These are phyloP conservation scores for Oenanthe oenanthe DNA, from an alignment of 2,113 vertebrate species.

Conservation along the genomic window DNA sequence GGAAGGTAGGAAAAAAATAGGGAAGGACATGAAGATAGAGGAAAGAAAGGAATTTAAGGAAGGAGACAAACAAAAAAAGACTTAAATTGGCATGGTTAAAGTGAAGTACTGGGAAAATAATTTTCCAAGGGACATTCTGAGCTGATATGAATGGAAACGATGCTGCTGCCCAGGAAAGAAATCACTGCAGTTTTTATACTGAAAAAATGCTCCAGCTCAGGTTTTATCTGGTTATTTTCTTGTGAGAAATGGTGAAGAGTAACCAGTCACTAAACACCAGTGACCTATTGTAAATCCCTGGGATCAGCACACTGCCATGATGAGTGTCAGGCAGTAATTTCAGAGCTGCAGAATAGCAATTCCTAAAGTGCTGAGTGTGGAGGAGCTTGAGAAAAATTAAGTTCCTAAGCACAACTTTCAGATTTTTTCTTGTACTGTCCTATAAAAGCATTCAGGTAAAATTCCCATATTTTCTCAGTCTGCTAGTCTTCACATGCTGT, in stretches of 20 bases:
- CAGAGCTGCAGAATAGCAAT: background rate
- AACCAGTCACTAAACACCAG: background rate
- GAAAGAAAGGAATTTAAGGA: background rate
- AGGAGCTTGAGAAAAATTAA: background rate
- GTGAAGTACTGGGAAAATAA: background rate
- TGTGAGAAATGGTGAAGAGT: constrained; percentile 5
- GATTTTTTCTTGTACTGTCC: background rate
- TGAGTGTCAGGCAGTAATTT: constrained; percentile 20
- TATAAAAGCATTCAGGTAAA: background rate
- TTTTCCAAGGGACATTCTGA: constrained; percentile 1
- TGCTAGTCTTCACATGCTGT: background rate
- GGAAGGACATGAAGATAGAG: background rate
- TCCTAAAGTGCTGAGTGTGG: background rate
- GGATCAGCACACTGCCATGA: background rate
- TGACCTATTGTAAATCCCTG: constrained; percentile 35
- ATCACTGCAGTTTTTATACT: background rate
- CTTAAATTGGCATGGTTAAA: background rate
- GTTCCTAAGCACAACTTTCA: background rate
- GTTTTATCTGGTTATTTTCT: background rate
- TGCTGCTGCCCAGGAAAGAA: background rate
- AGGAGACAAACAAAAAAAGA: background rate
- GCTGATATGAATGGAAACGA: background rate
- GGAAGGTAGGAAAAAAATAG: background rate
- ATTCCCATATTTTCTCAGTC: background rate
- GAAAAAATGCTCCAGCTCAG: background rate